Base-by-base conservation (phyloP, 2,888 invertebrate genomes). In the Drosophila peninsularis region DNA sequence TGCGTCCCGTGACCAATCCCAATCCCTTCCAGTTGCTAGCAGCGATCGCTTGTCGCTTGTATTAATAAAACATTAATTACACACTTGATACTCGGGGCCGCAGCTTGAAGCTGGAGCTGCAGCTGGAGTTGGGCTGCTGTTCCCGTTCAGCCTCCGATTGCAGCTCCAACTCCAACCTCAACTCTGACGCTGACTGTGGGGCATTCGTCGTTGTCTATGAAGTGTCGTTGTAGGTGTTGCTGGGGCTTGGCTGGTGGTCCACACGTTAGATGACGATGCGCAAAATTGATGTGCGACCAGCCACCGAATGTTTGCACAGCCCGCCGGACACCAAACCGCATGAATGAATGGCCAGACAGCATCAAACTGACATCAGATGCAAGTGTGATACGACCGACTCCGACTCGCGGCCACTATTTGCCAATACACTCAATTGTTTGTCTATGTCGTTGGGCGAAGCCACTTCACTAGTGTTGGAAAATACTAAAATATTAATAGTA, bases 1-100 rank as follows among this genome's bases (percentile, higher is more conserved):
- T 5, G 24, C 30, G 49, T 53, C 64, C 72, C 60, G 34, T 47
- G 53, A 53, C 68, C 57, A 67, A 55, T 60, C 56, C 57, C 55
- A 67, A 36, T 41, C 42, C 45, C 54, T 34, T 44, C 45, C 50
- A 42, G 52, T 45, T 34, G 61, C 76, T 76, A 78, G 81, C 80
- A 84, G 88, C 90, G 90, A 90, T 91, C 91, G 90, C 83, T 91
- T 91, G 91, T 91, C 91, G 88, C 88, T 88, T 89, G 86, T 91
- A 91, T 92, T 92, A 91, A 91, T 91, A 92, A 92, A 91, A 89
- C 91, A 91, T 92, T 91, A 90, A 92, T 91, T 91, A 91, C 91
- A 73, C 82, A 82, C 84, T 80, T 78, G 89, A 89, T 87, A 89
- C 86, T 71, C 66, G 24, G 74, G 56, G 21, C 58, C 78, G 44